Conservation (phyloP, 30 jellyfish, hydroid and myxozoan species). For the Chrysaora quinquecirrha region DNA sequence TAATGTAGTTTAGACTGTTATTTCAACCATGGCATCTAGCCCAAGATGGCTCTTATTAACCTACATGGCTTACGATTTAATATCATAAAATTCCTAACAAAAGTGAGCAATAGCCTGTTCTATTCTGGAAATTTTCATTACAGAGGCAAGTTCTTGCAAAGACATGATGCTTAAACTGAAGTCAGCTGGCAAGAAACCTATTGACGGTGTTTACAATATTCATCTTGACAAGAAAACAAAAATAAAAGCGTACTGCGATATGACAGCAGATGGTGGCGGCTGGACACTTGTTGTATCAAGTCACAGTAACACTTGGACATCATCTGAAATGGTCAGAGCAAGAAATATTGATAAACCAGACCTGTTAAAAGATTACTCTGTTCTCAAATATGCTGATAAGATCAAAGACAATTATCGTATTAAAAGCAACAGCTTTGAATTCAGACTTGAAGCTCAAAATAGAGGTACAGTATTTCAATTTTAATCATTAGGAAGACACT, state of each 20-base stretch:
- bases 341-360: slow-evolving; percentile 67
- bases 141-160: slow-evolving; percentile 83
- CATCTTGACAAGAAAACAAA: slow-evolving; percentile 19
- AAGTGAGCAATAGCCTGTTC: no score
- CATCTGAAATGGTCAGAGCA: slow-evolving; percentile 53
- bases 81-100: no score
- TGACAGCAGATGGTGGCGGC: slow-evolving; percentile 98
- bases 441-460: slow-evolving; percentile 81
- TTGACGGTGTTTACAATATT: slow-evolving; percentile 72
- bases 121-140: no score
- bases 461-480: no score
- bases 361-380: slow-evolving; percentile 77
- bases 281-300: slow-evolving; percentile 94
- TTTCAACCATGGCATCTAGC: no score
- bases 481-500: no score
- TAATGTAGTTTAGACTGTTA: no score
- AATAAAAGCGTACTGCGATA: slow-evolving; percentile 84
- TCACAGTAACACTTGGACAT: slow-evolving; percentile 75
- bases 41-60: no score
- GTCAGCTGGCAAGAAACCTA: slow-evolving; percentile 27
- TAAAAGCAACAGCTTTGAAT: slow-evolving; percentile 44
- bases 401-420: slow-evolving; percentile 75
- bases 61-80: no score
- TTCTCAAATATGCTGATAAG: slow-evolving; percentile 72
- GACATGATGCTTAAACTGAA: slow-evolving; percentile 38